phyloP scores from a whole-genome alignment of 1,140 invertebrate species.

The Drosophila suzukii region DNA sequence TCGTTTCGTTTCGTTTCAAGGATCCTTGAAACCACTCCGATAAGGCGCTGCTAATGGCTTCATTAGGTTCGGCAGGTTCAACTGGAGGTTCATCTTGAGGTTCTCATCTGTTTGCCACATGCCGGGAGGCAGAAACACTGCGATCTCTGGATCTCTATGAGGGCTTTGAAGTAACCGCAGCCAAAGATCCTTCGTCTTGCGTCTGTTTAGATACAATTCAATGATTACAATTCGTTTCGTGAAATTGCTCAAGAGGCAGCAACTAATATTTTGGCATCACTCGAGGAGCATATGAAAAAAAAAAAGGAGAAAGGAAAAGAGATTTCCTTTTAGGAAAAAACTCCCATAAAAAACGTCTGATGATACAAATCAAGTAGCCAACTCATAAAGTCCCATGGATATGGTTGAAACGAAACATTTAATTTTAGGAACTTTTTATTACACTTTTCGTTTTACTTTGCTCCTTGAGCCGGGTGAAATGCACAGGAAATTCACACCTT shows the following conservation, averaged over 20 bases:
- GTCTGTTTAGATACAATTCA: conserved; percentile 62
- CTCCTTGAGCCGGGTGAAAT: conserved; percentile 62
- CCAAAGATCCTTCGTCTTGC: conserved; percentile 36
- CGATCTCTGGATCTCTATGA: conserved; percentile 52
- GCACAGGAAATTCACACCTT: conserved; percentile 69
- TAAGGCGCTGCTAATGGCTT: conserved; percentile 80
- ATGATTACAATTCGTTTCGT: conserved; percentile 67
- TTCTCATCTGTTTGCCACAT: conserved; percentile 73
- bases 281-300: conserved; percentile 25
- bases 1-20: conserved; percentile 26
- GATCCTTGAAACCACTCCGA: conserved; percentile 53
- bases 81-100: conserved; percentile 40
- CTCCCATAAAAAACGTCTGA: conserved; percentile 34
- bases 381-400: conserved; percentile 58
- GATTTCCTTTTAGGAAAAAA: conserved; percentile 33
- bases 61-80: conserved; percentile 62
- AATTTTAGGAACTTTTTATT: conserved; percentile 72
- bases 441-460: conserved; percentile 52
- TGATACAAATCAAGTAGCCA: conserved; percentile 51
- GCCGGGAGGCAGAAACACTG: conserved; percentile 54
- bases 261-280: conserved; percentile 59
- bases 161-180: conserved; percentile 64
- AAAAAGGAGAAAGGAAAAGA: conserved; percentile 21
- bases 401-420: conserved; percentile 62
- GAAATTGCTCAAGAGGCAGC: conserved; percentile 50